Evolutionary conservation across 2,888 invertebrate genomes (phyloP).

Genomic region (Mimachlamys varia): DNA sequence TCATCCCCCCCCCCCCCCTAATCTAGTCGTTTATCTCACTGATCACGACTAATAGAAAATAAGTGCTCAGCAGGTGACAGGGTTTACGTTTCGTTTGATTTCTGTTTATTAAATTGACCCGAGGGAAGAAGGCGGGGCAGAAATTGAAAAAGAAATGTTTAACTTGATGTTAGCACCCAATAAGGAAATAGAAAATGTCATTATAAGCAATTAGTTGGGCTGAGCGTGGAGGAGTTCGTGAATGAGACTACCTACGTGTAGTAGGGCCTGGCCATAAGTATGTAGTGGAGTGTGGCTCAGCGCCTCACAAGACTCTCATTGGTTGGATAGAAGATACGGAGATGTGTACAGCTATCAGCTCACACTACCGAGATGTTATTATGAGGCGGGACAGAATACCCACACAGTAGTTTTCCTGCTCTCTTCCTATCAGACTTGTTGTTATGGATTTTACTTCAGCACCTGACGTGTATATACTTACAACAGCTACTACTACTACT

Average conservation of each 20-base stretch:
- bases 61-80: background rate
- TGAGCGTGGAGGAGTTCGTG: constrained; percentile 41
- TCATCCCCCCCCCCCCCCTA: no score
- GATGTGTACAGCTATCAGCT: background rate
- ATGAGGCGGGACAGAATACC: background rate
- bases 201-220: constrained; percentile 42
- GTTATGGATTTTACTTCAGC: constrained; percentile 10
- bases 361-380: background rate
- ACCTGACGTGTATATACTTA: background rate
- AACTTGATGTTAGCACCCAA: background rate
- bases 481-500: background rate
- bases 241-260: constrained; percentile 44
- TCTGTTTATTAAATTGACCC: background rate
- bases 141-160: constrained; percentile 6
- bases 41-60: background rate
- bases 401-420: background rate
- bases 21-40: background rate
- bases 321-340: background rate
- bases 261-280: constrained; percentile 34
- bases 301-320: background rate
- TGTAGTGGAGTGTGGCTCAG: background rate
- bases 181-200: constrained; percentile 46
- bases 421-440: background rate
- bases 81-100: background rate
- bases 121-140: background rate